These are phyloP conservation scores for Anthopleura sola DNA, from an alignment of 64 coral and sea anemone species.

Conservation along the genomic window DNA sequence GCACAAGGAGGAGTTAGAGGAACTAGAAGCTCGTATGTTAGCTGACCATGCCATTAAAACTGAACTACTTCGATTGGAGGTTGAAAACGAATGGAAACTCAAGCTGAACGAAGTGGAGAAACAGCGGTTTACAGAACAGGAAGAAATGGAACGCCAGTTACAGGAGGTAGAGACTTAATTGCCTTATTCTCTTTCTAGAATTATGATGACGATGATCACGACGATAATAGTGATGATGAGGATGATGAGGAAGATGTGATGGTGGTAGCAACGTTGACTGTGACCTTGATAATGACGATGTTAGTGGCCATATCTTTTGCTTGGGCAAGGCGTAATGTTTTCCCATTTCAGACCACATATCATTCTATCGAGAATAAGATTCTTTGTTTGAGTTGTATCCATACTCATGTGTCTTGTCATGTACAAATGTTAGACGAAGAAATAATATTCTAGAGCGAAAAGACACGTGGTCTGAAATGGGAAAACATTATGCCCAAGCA, in stretches of 20 bases:
- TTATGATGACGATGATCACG: too few species aligned
- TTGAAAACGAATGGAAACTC: constrained; percentile 64
- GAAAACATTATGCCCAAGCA: too few species aligned
- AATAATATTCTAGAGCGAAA: too few species aligned
- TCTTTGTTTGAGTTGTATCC: too few species aligned
- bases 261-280: not conserved
- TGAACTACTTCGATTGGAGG: constrained; percentile 66
- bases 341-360: too few species aligned
- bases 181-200: not conserved
- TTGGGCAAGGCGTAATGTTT: too few species aligned
- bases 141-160: constrained; percentile 38
- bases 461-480: too few species aligned
- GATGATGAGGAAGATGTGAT: not conserved
- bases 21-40: constrained; percentile 70
- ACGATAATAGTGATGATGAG: not conserved
- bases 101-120: constrained; percentile 50
- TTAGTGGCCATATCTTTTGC: too few species aligned
- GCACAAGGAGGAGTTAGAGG: constrained; percentile 69
- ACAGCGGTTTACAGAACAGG: constrained; percentile 25
- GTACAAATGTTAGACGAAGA: too few species aligned
- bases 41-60: constrained; percentile 79
- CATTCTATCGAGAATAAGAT: too few species aligned
- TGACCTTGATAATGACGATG: not conserved
- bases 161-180: constrained; percentile 30
- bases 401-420: too few species aligned